phyloP scores from a whole-genome alignment of 2,113 vertebrate genomes.

The Micronycteris hirsuta region DNA sequence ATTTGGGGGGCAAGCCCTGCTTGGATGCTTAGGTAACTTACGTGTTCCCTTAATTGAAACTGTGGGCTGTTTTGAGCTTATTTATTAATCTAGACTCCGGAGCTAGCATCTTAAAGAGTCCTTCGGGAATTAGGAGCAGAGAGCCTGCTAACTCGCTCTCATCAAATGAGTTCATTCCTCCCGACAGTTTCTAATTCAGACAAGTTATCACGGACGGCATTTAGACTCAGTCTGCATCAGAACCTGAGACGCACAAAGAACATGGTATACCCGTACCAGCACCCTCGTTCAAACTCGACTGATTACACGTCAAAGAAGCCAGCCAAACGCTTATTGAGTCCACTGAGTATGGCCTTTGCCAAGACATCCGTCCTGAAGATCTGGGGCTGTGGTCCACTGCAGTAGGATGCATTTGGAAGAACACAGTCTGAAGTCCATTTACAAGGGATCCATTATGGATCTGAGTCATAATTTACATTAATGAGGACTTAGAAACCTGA shows the following conservation, averaged over 20 bases:
- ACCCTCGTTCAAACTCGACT: background rate
- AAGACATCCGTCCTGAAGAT: conserved; percentile 43
- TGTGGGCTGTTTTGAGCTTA: background rate
- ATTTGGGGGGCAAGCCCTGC: background rate
- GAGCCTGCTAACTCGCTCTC: background rate
- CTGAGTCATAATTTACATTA: conserved; percentile 47
- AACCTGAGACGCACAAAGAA: background rate
- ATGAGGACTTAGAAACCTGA: conserved; percentile 51
- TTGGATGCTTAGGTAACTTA: background rate
- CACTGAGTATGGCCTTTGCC: conserved; percentile 37
- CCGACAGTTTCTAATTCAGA: conserved; percentile 13
- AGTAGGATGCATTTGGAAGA: conserved; percentile 45
- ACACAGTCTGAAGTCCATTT: conserved; percentile 56
- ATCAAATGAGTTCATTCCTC: background rate
- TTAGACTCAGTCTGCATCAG: background rate
- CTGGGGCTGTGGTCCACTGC: conserved; percentile 41
- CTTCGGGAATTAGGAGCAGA: background rate
- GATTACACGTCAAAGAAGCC: conserved; percentile 65
- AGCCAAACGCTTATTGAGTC: background rate
- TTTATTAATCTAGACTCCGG: background rate
- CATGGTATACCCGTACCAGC: background rate
- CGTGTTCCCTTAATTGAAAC: background rate
- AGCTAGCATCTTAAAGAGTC: background rate
- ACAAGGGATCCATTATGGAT: conserved; percentile 51
- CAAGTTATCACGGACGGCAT: background rate